These are phyloP conservation scores for Microcebus tavaratra DNA, from an alignment of 2,113 vertebrate species.

Conservation along the genomic window DNA sequence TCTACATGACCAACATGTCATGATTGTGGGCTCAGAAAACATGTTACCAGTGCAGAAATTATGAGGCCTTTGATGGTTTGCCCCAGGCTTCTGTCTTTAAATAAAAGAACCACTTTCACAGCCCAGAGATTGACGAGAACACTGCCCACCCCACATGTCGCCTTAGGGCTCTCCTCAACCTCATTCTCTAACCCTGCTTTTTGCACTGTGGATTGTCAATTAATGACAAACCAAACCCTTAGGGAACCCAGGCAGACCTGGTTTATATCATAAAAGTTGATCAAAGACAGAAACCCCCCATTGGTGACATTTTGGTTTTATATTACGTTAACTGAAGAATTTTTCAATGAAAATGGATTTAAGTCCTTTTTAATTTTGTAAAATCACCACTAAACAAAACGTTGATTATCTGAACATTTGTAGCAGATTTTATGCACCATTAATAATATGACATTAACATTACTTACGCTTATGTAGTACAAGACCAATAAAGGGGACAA, in stretches of 20 bases:
- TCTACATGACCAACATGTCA: neutral
- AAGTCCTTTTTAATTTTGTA: neutral
- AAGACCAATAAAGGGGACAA: neutral
- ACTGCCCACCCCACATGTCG: neutral
- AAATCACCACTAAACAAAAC: conserved; percentile 25
- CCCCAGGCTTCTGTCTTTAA: neutral
- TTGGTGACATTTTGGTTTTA: neutral
- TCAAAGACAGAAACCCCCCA: neutral
- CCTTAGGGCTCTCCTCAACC: neutral
- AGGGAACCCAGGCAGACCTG: neutral
- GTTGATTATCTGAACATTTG: neutral
- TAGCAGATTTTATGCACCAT: neutral
- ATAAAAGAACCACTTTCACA: neutral
- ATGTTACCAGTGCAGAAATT: neutral
- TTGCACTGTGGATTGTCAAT: neutral
- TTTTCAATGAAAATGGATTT: conserved; percentile 27
- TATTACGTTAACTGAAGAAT: conserved; percentile 2
- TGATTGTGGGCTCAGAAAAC: conserved; percentile 21
- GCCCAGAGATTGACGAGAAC: neutral
- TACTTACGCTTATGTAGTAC: neutral
- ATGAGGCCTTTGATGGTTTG: neutral
- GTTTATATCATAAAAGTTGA: conserved; percentile 1
- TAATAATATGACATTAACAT: neutral
- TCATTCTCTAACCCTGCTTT: neutral
- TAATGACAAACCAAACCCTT: neutral